A percentile compares a stretch with the other conserved stretches of the same genome.
These are phyloP conservation scores for Anseranas semipalmata DNA, from an alignment of 2,113 vertebrate species.

Conservation along the genomic window DNA sequence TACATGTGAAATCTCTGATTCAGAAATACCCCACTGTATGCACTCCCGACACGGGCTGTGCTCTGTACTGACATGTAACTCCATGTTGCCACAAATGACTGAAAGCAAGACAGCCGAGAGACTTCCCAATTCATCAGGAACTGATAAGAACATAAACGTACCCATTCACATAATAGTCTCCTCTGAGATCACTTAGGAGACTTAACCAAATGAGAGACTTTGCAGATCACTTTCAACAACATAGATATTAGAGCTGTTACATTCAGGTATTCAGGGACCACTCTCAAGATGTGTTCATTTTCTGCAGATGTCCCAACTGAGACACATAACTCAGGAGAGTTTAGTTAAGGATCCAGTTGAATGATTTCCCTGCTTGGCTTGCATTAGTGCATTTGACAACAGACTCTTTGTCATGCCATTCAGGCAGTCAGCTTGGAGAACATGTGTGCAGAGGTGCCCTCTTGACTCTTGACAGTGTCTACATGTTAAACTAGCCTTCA, in stretches of 20 bases:
- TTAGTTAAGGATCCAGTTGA: not conserved
- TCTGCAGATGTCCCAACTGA: not conserved
- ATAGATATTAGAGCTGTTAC: not conserved
- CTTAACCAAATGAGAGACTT: constrained; percentile 6
- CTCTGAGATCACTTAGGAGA: not conserved
- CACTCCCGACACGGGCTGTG: not conserved
- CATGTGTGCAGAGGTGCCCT: not conserved
- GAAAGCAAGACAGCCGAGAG: not conserved
- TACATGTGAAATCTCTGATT: too few relatives aligned
- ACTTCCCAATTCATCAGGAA: constrained; percentile 3
- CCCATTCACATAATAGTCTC: not conserved
- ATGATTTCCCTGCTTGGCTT: not conserved
- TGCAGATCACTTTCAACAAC: not conserved
- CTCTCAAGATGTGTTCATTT: not conserved
- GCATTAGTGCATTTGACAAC: not conserved
- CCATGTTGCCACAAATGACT: not conserved
- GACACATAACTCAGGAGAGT: not conserved
- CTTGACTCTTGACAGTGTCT: not conserved
- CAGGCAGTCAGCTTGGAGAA: not conserved
- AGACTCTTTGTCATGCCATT: not conserved
- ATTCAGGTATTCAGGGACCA: not conserved
- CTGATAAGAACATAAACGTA: not conserved
- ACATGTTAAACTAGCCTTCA: accelerated
- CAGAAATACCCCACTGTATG: not conserved
- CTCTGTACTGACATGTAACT: not conserved